phyloP scores from a whole-genome alignment of 2,888 invertebrate species.

The Anarsia innoxiella region DNA sequence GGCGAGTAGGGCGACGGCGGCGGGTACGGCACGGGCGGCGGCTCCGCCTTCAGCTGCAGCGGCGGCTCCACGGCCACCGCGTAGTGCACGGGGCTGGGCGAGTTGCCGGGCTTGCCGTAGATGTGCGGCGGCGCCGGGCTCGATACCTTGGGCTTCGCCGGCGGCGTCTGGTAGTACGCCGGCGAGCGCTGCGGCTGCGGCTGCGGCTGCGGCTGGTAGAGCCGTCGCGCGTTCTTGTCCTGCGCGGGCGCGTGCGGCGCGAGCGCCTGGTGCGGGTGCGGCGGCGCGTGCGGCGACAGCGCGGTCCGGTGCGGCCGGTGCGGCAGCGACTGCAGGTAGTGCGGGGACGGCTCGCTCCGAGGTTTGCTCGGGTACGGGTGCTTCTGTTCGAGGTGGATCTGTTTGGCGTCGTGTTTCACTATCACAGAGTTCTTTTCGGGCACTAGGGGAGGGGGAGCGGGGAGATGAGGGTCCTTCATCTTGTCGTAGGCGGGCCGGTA shows the following conservation, averaged over 20 bases:
- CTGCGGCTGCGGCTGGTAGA: constrained; percentile 53
- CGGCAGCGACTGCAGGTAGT: constrained; percentile 70
- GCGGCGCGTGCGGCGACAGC: constrained; percentile 72
- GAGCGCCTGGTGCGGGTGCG: constrained; percentile 63
- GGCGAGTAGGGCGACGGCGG: constrained; percentile 56
- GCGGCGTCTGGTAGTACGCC: constrained; percentile 66
- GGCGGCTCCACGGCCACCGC: constrained; percentile 51
- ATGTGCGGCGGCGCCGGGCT: constrained; percentile 86
- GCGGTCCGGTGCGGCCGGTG: constrained; percentile 65
- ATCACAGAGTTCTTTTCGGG: constrained; percentile 86
- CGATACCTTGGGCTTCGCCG: constrained; percentile 80
- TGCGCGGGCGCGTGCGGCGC: constrained; percentile 49
- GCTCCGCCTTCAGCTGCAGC: constrained; percentile 76
- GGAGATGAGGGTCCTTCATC: constrained; percentile 76
- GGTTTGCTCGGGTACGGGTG: constrained; percentile 76
- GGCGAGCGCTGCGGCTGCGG: constrained; percentile 59
- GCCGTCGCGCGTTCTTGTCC: constrained; percentile 41
- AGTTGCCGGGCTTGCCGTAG: constrained; percentile 78
- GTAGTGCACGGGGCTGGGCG: constrained; percentile 66
- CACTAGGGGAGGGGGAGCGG: constrained; percentile 80
- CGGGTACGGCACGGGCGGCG: constrained; percentile 60
- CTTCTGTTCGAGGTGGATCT: constrained; percentile 75
- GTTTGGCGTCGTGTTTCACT: constrained; percentile 85
- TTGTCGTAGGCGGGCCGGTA: constrained; percentile 77
- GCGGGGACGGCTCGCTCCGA: constrained; percentile 69